Base-by-base conservation (phyloP, 2,888 invertebrate species). In the Drosophila acutilabella region DNA sequence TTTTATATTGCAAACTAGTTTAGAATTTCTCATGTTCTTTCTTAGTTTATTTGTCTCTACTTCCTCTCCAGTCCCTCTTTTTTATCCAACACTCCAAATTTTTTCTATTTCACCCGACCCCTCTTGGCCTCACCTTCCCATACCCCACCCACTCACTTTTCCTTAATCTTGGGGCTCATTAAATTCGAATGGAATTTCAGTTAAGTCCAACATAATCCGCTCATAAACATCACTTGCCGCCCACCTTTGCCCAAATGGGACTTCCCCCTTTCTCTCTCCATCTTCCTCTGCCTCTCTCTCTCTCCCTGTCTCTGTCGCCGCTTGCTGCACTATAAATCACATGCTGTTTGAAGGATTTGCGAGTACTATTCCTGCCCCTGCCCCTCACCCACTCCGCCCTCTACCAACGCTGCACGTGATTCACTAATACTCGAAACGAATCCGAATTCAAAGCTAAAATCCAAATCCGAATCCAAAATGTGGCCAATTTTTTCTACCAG, bases 221-320 rank as follows among this genome's bases (percentile, higher is more conserved):
- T 87, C 90, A 81, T 90, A 90, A 91, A 90, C 89, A 90, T 81
- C 73, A 65, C 66, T 62, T 74, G 75, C 53, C 64, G 73, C 72
- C 62, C 52, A 69, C 71, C 65, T 64, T 40, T 14, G 42, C n/a
- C 40, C 18, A 7, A 4, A 13, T 2, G 30, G 8, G 33, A 2
- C 53, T 44, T 23, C 40, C 16, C 30, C 52, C 56, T 45, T 57
- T 57, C 36, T 33, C 33, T 33, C 33, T 36, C 36, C 8, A 7
- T 13, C 36, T 13, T 11, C 11, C 36, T 36, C 36, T 36, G 2
- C 5, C 13, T 36, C 36, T 36, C 36, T 36, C 30, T 5, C 53
- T 14, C 52, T 42, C 14, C 1, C 3, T 23, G 5, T 26, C 54
- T 20, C 4, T 10, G 16, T 8, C 51, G 23, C 18, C 23, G 38